A percentile compares a stretch with the other conserved stretches of the same genome.
These are phyloP conservation scores for Anisognathus igniventris DNA, from an alignment of 2,797 vertebrate species.

Conservation along the genomic window DNA sequence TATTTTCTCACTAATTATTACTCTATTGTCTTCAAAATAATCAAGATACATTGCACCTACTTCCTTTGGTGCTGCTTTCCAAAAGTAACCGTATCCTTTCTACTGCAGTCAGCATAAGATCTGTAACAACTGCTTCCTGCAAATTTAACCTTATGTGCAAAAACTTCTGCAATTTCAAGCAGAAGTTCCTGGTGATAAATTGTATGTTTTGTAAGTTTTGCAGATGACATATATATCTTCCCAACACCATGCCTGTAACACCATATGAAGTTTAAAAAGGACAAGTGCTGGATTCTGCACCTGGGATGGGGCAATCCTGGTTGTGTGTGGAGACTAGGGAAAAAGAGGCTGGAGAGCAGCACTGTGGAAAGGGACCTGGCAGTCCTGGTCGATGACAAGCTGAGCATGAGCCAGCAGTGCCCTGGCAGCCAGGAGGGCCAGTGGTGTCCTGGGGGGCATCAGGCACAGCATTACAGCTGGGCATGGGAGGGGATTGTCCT, in stretches of 20 bases:
- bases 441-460: accelerated
- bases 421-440: neutral
- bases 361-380: accelerated
- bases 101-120: neutral
- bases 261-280: neutral
- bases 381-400: accelerated
- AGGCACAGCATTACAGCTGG: accelerated
- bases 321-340: too few species aligned
- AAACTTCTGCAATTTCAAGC: neutral
- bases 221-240: neutral
- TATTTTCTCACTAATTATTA: neutral
- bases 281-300: neutral
- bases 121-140: neutral
- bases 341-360: neutral
- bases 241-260: neutral
- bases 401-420: neutral
- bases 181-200: neutral
- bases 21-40: neutral
- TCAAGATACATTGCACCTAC: neutral
- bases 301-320: neutral
- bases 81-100: neutral
- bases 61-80: neutral
- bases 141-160: neutral
- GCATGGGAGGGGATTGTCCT: too few species aligned
- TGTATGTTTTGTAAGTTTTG: neutral